A percentile compares a stretch with the other conserved stretches of the same genome.
phyloP scores from a whole-genome alignment of 2,888 invertebrate genomes.

The Diarsia dahlii region DNA sequence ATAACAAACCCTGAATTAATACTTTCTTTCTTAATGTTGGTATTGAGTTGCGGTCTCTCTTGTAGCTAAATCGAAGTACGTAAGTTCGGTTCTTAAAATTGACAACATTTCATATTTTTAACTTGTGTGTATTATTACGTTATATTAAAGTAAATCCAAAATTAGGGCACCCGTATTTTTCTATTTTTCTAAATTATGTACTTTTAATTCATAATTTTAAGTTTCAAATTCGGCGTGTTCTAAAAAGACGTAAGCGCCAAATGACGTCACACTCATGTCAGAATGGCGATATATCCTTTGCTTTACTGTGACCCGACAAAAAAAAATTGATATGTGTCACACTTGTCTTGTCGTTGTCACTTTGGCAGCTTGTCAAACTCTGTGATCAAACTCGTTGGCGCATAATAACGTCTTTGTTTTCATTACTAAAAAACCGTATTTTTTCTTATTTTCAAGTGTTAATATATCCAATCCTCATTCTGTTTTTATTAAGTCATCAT shows the following conservation, averaged over 20 bases:
- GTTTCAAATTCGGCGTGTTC: neutral
- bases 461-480: neutral
- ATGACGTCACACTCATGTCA: neutral
- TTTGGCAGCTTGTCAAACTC: neutral
- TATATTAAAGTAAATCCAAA: too few relatives aligned
- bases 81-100: too few relatives aligned
- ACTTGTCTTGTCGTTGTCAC: neutral
- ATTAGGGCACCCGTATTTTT: too few relatives aligned
- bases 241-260: conserved; percentile 4
- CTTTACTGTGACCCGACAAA: neutral
- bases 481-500: neutral
- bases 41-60: too few relatives aligned
- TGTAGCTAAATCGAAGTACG: too few relatives aligned
- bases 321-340: neutral
- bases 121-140: too few relatives aligned
- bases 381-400: neutral
- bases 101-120: neutral
- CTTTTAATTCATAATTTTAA: conserved; percentile 4
- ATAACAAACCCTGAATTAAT: too few relatives aligned
- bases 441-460: neutral
- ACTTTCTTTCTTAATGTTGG: too few relatives aligned
- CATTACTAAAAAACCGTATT: neutral
- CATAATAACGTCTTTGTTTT: neutral
- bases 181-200: neutral
- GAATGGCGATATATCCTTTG: neutral